Evolutionary conservation across 2,888 invertebrate species (phyloP).

Genomic region (Drosophila crucigera): DNA sequence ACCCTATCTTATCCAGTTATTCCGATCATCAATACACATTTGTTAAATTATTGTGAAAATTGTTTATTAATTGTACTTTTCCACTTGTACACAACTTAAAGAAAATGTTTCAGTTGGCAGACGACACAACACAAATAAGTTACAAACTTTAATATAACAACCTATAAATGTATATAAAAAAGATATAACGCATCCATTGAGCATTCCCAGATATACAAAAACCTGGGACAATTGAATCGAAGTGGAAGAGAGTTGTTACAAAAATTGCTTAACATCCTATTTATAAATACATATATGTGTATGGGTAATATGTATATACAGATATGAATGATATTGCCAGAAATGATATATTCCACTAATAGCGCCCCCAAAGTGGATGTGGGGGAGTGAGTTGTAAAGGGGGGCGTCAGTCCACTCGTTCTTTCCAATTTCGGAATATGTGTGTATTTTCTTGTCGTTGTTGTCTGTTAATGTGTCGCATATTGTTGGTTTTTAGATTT

Average conservation of each 20-base stretch:
- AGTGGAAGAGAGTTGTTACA: constrained; percentile 21
- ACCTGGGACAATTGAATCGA: constrained; percentile 22
- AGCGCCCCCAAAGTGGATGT: constrained; percentile 2
- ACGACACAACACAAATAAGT: constrained; percentile 63
- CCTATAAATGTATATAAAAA: constrained; percentile 81
- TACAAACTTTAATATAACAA: constrained; percentile 72
- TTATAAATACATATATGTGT: constrained; percentile 44
- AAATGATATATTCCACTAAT: constrained; percentile 10
- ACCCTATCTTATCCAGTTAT: not conserved
- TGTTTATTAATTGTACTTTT: constrained; percentile 46
- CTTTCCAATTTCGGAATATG: constrained; percentile 37
- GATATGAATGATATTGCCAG: constrained; percentile 60
- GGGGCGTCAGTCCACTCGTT: constrained; percentile 55
- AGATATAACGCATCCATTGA: constrained; percentile 40
- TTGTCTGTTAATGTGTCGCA: constrained; percentile 38
- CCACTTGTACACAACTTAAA: constrained; percentile 27
- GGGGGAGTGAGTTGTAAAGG: not conserved
- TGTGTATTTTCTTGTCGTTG: constrained; percentile 20
- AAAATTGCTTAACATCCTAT: constrained; percentile 36
- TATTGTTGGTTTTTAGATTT: constrained; percentile 19
- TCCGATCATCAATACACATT: constrained; percentile 3
- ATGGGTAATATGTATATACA: constrained; percentile 51
- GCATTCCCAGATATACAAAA: constrained; percentile 20
- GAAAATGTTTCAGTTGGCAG: constrained; percentile 42
- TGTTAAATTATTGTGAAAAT: constrained; percentile 43